These are phyloP conservation scores for Corapipo altera DNA, from an alignment of 2,113 vertebrate species.

Conservation along the genomic window DNA sequence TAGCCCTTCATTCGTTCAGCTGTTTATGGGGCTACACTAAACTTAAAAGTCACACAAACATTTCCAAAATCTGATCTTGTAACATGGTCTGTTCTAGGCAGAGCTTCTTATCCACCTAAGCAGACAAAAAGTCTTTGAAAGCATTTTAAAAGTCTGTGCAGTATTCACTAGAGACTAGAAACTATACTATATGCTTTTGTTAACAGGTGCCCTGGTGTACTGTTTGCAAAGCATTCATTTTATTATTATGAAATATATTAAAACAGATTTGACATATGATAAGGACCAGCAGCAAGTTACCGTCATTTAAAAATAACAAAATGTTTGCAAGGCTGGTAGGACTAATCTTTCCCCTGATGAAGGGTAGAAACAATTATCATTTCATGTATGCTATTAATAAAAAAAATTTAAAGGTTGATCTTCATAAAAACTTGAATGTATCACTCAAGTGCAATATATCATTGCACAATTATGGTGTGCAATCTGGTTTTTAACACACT, in stretches of 20 bases:
- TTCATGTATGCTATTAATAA: not conserved
- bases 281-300: not conserved
- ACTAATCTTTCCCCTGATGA: not conserved
- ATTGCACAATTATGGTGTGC: not conserved
- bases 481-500: slow-evolving; percentile 24
- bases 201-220: not conserved
- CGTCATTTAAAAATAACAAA: not conserved
- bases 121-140: not conserved
- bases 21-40: not conserved
- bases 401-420: not conserved
- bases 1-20: not conserved
- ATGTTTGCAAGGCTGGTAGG: not conserved
- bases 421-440: not conserved
- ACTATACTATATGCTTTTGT: not conserved
- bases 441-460: not conserved
- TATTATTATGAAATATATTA: not conserved
- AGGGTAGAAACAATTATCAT: not conserved
- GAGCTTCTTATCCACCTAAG: not conserved
- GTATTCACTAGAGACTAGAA: not conserved
- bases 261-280: not conserved
- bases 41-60: not conserved
- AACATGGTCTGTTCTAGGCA: not conserved
- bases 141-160: not conserved
- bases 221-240: not conserved
- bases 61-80: not conserved